phyloP scores from a whole-genome alignment of 2,113 vertebrate species.

The Antigone vipio region DNA sequence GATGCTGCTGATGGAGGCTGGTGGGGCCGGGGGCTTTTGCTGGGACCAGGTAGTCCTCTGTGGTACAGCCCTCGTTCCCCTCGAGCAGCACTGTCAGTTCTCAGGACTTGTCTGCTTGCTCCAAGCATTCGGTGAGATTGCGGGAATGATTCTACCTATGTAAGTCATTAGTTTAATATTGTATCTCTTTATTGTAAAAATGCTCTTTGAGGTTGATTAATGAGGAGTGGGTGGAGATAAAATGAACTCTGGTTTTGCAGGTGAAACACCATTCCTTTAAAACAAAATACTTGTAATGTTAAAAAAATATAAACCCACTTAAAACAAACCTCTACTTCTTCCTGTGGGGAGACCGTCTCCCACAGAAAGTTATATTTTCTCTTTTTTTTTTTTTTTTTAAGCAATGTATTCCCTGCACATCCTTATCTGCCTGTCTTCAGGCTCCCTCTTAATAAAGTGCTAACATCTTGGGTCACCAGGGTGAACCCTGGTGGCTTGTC shows the following conservation, averaged over 20 bases:
- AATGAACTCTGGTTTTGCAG: conserved; percentile 62
- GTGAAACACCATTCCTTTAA: conserved; percentile 60
- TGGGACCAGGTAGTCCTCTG: fast-evolving
- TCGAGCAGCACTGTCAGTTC: not conserved
- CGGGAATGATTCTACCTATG: not conserved
- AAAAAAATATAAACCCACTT: conserved; percentile 41
- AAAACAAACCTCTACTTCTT: conserved; percentile 52
- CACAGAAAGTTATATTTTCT: not conserved
- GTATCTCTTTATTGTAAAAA: conserved; percentile 56
- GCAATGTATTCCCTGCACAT: not conserved
- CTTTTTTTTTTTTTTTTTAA: not conserved
- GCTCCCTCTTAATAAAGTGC: not conserved
- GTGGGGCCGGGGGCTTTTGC: not conserved
- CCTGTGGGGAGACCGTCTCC: conserved; percentile 37
- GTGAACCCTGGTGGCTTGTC: not conserved
- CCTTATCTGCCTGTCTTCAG: not conserved
- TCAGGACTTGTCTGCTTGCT: conserved; percentile 18
- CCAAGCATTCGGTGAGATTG: not conserved
- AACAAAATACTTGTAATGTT: conserved; percentile 27
- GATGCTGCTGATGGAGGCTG: not conserved
- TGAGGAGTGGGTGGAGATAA: conserved; percentile 58
- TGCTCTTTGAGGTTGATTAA: conserved; percentile 51
- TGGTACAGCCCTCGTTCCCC: fast-evolving
- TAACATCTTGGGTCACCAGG: not conserved
- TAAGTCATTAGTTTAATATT: conserved; percentile 61